Percentiles rank a stretch among this genome's conserved stretches.
Evolutionary conservation across 2,113 vertebrate species (phyloP).

Genomic region (Struthidea cinerea): DNA sequence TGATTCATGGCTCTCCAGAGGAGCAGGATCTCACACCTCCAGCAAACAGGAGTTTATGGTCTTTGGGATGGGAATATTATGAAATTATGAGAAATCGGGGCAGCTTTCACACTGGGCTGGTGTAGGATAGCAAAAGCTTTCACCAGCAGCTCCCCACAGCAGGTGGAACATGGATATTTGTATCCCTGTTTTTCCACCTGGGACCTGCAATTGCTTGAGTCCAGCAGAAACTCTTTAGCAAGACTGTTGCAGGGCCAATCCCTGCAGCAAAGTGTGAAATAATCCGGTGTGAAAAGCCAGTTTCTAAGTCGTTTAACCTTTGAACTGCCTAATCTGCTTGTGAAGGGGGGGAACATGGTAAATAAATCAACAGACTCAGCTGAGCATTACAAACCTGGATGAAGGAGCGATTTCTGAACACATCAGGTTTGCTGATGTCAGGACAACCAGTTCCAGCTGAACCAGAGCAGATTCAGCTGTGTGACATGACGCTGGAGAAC

Average conservation of each 20-base stretch:
- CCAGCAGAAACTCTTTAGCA: neutral
- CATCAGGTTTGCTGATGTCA: neutral
- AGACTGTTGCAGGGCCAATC: neutral
- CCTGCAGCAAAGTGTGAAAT: neutral
- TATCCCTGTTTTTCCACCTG: neutral
- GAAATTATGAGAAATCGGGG: neutral
- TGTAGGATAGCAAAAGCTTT: neutral
- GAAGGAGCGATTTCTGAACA: neutral
- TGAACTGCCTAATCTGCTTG: conserved; percentile 10
- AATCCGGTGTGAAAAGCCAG: conserved; percentile 14
- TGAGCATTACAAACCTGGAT: neutral
- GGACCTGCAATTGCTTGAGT: neutral
- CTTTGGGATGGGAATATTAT: neutral
- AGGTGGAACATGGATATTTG: accelerated
- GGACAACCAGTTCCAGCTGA: neutral
- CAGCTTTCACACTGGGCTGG: neutral
- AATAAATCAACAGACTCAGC: neutral
- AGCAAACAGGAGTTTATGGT: neutral
- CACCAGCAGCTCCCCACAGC: neutral
- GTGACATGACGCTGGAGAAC: neutral
- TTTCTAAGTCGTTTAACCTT: conserved; percentile 17
- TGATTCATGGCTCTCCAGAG: neutral
- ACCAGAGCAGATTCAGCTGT: too few relatives aligned
- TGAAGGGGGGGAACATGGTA: neutral
- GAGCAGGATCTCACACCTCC: neutral